These are phyloP conservation scores for Sisyra terminalis DNA, from an alignment of 2,888 invertebrate genomes.

Conservation along the genomic window DNA sequence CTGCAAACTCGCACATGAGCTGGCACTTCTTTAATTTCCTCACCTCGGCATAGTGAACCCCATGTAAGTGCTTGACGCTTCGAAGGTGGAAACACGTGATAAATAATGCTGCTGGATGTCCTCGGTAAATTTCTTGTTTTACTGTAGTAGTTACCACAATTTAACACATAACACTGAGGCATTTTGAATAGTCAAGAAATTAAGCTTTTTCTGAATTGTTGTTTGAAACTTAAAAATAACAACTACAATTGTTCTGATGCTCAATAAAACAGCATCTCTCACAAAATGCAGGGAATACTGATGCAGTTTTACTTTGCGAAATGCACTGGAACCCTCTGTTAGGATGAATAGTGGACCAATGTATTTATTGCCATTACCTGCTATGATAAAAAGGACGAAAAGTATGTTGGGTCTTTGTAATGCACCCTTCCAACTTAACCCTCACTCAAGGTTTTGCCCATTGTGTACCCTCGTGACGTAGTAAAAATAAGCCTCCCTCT, in stretches of 20 bases:
- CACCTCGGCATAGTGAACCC: constrained; percentile 30
- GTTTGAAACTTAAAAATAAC: neutral
- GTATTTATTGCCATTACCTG: neutral
- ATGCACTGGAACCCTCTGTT: neutral
- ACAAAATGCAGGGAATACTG: neutral
- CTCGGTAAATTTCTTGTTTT: constrained; percentile 25
- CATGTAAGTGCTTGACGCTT: constrained; percentile 28
- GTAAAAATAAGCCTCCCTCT: constrained; percentile 3
- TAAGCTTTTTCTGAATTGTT: too few relatives aligned
- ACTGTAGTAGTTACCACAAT: constrained; percentile 34
- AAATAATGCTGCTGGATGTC: constrained; percentile 24
- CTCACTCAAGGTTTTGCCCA: constrained; percentile 14
- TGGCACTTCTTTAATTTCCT: constrained; percentile 19
- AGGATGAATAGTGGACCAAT: neutral
- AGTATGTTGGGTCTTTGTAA: constrained; percentile 7
- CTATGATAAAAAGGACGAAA: neutral
- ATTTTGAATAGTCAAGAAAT: constrained; percentile 18
- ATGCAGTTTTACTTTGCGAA: constrained; percentile 3
- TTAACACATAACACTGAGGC: constrained; percentile 35
- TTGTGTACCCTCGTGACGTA: constrained; percentile 21
- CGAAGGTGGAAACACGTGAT: constrained; percentile 34
- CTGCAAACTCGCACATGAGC: constrained; percentile 33
- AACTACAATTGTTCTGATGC: too few relatives aligned
- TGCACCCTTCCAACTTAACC: constrained; percentile 13
- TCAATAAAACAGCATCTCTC: too few relatives aligned